phyloP scores from a whole-genome alignment of 2,888 invertebrate genomes.

The Diplazon laetatorius region DNA sequence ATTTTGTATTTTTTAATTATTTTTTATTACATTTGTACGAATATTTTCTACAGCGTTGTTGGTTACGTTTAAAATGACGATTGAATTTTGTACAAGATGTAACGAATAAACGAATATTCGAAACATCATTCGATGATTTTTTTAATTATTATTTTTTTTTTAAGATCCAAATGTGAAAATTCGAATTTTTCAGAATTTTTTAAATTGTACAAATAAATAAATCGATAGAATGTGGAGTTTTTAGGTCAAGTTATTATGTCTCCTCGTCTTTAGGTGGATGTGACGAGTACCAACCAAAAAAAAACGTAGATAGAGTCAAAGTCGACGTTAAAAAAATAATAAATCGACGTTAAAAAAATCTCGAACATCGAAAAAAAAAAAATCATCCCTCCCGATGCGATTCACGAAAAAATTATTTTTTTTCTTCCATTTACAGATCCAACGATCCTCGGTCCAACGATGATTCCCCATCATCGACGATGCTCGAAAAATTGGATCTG shows the following conservation, averaged over 20 bases:
- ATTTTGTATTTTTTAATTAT: constrained; percentile 21
- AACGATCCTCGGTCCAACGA: constrained; percentile 73
- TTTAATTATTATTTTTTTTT: neutral
- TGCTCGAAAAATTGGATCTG: constrained; percentile 76
- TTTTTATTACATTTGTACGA: constrained; percentile 8
- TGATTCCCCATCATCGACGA: constrained; percentile 75
- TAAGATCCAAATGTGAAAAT: neutral
- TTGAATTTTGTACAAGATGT: constrained; percentile 47
- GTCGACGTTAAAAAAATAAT: constrained; percentile 50
- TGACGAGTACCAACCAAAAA: constrained; percentile 62
- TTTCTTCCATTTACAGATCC: constrained; percentile 79
- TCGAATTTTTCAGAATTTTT: too few species aligned
- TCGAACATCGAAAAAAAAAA: too few species aligned
- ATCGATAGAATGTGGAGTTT: too few species aligned
- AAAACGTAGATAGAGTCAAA: constrained; percentile 44
- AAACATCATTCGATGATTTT: neutral
- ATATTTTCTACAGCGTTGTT: constrained; percentile 16
- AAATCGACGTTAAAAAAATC: constrained; percentile 39
- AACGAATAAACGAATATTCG: constrained; percentile 50
- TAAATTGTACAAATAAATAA: too few species aligned
- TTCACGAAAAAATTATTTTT: constrained; percentile 75
- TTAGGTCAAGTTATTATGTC: constrained; percentile 9
- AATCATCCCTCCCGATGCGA: constrained; percentile 77
- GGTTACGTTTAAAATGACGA: constrained; percentile 29
- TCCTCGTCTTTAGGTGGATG: constrained; percentile 29